Base-by-base conservation (phyloP, 2,113 vertebrate genomes). In the Forbesichthys papilliferus region DNA sequence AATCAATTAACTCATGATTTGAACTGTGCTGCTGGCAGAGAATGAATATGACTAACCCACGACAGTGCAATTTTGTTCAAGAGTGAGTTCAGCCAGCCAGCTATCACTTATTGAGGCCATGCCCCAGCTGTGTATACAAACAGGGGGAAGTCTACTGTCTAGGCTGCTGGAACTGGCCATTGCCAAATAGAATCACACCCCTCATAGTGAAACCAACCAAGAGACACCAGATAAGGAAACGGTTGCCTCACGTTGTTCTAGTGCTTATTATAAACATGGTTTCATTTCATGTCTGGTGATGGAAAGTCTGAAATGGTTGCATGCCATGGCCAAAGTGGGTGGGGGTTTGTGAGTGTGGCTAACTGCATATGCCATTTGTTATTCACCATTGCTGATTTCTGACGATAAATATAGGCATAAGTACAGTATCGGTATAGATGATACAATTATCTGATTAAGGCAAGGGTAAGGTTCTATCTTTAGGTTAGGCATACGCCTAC, bases 161-260 rank as follows among this genome's bases (percentile, higher is more conserved):
- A 74, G 69, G 72, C 48, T 72, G 56, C 65, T n/a, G 14, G 63
- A 52, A 52, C 66, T 1, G 48, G 49, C 67, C 67, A 61, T 64
- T 71, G 73, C 67, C 53, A 65, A 78, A 77, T 64, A 79, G 59
- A 20, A 71, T 78, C 58, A 75, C 69, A 68, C 48, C 33, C 58
- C 66, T 88, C 84, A 87, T 83, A 81, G 61, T 69, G 89, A 89
- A 90, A 90, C 84, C 77, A 90, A 90, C 84, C 77, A 66, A 80
- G 66, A 79, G 64, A 56, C 7, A 61, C 12, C 63, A 84, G 70
- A 79, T 70, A 83, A 77, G 73, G 78, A 87, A 86, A 85, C 73
- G 72, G 73, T 78, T 75, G 79, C 79, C 58, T 86, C 77, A 85
- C 76, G 69, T 75, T 73, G 73, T 84, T 87, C 75, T 64, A 57